Evolutionary conservation across 2,113 vertebrate genomes (phyloP).

Genomic region (Sitta europaea): DNA sequence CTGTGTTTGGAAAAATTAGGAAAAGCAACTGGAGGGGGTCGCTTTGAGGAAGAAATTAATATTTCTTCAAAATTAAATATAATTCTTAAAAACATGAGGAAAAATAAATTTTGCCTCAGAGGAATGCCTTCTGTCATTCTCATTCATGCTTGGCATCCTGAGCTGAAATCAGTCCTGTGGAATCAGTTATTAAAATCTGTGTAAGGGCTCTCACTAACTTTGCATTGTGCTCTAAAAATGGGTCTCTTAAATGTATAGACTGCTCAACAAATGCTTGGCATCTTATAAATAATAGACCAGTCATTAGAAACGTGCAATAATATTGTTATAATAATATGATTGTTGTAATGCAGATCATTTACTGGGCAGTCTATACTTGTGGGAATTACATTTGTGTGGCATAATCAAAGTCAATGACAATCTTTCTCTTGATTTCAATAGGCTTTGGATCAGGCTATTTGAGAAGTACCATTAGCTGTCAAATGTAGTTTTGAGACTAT

Average conservation of each 20-base stretch:
- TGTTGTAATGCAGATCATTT: constrained; percentile 15
- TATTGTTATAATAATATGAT: constrained; percentile 8
- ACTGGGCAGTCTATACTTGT: not conserved
- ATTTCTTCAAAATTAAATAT: not conserved
- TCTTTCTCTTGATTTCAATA: constrained; percentile 33
- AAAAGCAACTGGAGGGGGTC: not conserved
- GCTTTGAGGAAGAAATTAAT: not conserved
- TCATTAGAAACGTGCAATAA: constrained; percentile 27
- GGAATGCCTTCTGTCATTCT: not conserved
- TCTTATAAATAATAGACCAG: constrained; percentile 3
- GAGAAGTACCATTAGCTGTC: constrained; percentile 40
- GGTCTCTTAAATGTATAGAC: not conserved
- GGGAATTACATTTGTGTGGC: constrained; percentile 28
- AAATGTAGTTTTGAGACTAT: constrained; percentile 42
- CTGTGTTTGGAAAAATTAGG: not conserved
- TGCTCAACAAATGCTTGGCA: constrained; percentile 3
- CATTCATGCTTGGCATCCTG: not conserved
- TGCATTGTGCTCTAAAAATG: constrained; percentile 12
- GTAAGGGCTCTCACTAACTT: constrained; percentile 10
- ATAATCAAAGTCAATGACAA: constrained; percentile 31
- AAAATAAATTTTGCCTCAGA: not conserved
- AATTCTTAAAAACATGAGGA: not conserved
- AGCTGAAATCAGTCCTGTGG: not conserved
- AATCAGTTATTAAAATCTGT: constrained; percentile 29
- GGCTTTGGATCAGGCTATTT: constrained; percentile 17